Conservation (phyloP, 2,888 invertebrate genomes). For the Microplitis deprimator region DNA sequence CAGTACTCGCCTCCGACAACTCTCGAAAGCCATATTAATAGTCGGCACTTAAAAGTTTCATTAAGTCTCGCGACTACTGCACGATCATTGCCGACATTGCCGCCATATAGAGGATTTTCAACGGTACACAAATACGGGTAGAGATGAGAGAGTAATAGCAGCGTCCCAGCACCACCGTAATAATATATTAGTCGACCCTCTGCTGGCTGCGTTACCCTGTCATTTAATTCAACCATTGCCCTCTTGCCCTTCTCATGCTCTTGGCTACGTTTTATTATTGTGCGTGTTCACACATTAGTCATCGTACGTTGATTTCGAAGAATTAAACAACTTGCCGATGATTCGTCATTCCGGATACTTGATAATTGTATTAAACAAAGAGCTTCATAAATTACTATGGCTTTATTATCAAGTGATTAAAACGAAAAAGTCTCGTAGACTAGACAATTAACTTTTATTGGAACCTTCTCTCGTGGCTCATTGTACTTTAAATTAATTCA, state of each 20-base stretch:
- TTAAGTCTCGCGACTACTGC: constrained; percentile 65
- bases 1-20: constrained; percentile 51
- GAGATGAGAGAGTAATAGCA: background rate
- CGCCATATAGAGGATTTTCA: background rate
- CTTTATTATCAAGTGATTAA: background rate
- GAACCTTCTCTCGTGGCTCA: background rate
- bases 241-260: constrained; percentile 24
- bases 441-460: background rate
- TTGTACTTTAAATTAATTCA: background rate
- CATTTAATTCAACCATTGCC: constrained; percentile 38
- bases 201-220: constrained; percentile 28
- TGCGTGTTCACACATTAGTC: constrained; percentile 8
- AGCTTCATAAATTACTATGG: background rate
- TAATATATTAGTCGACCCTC: constrained; percentile 6
- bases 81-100: constrained; percentile 63
- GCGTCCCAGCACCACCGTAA: background rate
- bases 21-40: constrained; percentile 68
- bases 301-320: background rate
- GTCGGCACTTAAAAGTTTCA: constrained; percentile 69
- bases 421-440: background rate
- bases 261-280: background rate
- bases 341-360: background rate
- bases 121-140: background rate
- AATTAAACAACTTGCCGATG: background rate
- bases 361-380: background rate